Conservation (phyloP, 2,797 vertebrate species). For the Choloepus didactylus region DNA sequence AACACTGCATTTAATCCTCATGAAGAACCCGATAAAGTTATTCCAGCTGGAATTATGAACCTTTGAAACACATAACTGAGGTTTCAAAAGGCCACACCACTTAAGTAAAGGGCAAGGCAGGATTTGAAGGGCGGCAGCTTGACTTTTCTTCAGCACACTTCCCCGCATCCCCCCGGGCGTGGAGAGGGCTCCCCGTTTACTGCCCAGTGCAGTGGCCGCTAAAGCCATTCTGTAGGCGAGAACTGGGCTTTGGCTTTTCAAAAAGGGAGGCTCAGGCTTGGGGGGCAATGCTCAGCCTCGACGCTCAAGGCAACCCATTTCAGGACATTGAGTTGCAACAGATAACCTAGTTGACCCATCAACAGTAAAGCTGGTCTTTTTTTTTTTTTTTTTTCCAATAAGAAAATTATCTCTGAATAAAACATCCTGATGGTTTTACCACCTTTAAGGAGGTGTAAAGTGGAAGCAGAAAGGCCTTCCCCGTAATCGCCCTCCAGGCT, state of each 20-base stretch:
- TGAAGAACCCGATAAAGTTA: not conserved
- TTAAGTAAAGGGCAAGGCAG: not conserved
- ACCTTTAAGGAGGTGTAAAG: slow-evolving; percentile 72
- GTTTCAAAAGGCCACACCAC: not conserved
- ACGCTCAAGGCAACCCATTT: not conserved
- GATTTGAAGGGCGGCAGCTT: not conserved
- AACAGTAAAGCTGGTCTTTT: slow-evolving; percentile 74
- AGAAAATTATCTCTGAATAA: slow-evolving; percentile 72
- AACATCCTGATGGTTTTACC: slow-evolving; percentile 78
- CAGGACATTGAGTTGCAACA: not conserved
- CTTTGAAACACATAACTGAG: not conserved
- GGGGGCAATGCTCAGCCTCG: not conserved
- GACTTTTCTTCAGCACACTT: too few relatives aligned
- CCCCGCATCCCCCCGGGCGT: fast-evolving
- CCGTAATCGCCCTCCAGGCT: slow-evolving; percentile 77
- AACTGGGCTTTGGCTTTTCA: too few relatives aligned
- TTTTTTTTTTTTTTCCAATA: slow-evolving; percentile 75
- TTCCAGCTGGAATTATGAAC: not conserved
- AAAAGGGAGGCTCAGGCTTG: not conserved
- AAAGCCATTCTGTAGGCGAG: fast-evolving
- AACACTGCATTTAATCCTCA: not conserved
- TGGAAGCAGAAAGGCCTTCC: slow-evolving; percentile 71
- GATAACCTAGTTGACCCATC: not conserved
- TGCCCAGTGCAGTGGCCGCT: not conserved
- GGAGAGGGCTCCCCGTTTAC: not conserved